Evolutionary conservation across 1,140 invertebrate species (phyloP).

Genomic region (Scylla paramamosain): DNA sequence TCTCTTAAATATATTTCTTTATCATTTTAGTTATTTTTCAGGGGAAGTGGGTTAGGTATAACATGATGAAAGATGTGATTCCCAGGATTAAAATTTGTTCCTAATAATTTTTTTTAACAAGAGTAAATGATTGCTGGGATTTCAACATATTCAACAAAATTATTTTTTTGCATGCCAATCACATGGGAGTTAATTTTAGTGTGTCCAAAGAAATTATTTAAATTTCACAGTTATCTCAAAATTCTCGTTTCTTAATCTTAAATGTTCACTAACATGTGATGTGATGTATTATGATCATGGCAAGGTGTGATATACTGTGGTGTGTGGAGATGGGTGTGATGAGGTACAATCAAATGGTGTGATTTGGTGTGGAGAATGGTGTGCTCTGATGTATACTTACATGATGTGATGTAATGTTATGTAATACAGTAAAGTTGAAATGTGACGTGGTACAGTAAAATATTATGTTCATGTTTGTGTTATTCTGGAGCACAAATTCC

Average conservation of each 20-base stretch:
- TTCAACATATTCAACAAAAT: too few species aligned
- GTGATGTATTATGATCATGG: background rate
- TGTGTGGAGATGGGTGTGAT: background rate
- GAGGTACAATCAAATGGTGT: background rate
- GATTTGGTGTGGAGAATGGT: background rate
- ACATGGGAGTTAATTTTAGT: too few species aligned
- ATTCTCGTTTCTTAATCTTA: background rate
- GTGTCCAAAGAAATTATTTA: too few species aligned
- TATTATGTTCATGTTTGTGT: background rate
- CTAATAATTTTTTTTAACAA: too few species aligned
- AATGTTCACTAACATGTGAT: background rate
- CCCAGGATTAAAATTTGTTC: too few species aligned
- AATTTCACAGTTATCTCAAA: background rate
- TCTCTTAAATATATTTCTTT: too few species aligned
- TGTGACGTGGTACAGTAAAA: background rate
- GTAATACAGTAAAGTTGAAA: background rate
- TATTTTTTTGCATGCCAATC: too few species aligned
- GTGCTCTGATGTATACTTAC: background rate
- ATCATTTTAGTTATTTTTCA: too few species aligned
- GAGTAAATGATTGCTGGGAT: too few species aligned
- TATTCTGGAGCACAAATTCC: background rate
- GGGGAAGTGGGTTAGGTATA: too few species aligned
- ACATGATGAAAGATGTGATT: too few species aligned
- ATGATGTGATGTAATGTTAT: background rate
- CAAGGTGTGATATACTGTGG: background rate